phyloP scores from a whole-genome alignment of 2,888 invertebrate genomes.

The Andrena fulva region DNA sequence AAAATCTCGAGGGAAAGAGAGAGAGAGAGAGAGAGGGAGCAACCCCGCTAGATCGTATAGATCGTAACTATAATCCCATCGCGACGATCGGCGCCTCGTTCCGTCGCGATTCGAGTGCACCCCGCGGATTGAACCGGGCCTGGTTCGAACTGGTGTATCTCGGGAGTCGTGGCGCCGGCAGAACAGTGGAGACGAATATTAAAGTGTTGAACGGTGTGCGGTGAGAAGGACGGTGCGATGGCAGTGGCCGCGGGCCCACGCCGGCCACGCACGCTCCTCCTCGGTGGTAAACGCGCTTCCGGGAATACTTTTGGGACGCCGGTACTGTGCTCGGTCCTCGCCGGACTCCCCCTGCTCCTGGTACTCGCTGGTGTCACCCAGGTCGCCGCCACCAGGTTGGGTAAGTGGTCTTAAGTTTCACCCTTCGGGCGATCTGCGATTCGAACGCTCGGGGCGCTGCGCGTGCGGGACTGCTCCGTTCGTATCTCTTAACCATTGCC shows the following conservation, averaged over 20 bases:
- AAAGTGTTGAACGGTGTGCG: constrained; percentile 53
- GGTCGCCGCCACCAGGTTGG: constrained; percentile 53
- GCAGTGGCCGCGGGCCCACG: constrained; percentile 80
- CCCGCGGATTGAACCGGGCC: not conserved
- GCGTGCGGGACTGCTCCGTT: too few relatives aligned
- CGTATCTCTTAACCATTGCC: too few relatives aligned
- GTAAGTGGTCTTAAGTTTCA: constrained; percentile 47
- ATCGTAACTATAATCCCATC: too few relatives aligned
- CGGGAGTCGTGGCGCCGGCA: constrained; percentile 23
- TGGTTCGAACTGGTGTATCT: not conserved
- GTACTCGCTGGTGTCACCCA: constrained; percentile 39
- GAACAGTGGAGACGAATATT: constrained; percentile 49
- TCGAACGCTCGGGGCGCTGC: too few relatives aligned
- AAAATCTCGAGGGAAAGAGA: not conserved
- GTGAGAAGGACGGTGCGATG: constrained; percentile 78
- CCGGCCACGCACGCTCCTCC: constrained; percentile 78
- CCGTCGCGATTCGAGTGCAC: not conserved
- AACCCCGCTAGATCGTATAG: too few relatives aligned
- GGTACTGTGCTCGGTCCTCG: constrained; percentile 47
- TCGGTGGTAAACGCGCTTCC: constrained; percentile 71
- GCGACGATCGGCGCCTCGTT: too few relatives aligned
- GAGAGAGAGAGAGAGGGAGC: too few relatives aligned
- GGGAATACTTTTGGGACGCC: constrained; percentile 63
- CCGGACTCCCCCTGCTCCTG: constrained; percentile 51
- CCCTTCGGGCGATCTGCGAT: too few relatives aligned